Conservation (phyloP, 2,113 vertebrate genomes). For the Sakesphorus luctuosus region DNA sequence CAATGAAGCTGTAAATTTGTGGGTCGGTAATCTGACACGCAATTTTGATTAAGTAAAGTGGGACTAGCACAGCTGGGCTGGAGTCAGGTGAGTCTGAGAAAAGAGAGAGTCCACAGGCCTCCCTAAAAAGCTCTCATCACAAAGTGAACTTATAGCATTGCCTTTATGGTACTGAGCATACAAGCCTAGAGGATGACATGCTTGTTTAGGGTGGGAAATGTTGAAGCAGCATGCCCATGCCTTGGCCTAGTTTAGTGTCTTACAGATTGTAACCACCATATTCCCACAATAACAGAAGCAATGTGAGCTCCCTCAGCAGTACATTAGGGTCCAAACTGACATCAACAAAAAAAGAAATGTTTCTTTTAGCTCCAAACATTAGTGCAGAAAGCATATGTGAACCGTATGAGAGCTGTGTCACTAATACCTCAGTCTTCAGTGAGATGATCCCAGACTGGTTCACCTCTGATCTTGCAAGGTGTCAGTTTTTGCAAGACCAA, state of each 20-base stretch:
- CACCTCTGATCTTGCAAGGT: background rate
- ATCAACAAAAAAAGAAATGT: background rate
- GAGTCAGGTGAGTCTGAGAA: background rate
- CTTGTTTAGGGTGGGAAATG: background rate
- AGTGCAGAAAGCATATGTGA: background rate
- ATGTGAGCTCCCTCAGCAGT: background rate
- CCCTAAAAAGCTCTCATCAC: background rate
- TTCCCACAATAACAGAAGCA: background rate
- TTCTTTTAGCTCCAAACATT: background rate
- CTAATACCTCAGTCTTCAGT: background rate
- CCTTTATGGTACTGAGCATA: background rate
- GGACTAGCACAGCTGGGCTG: background rate
- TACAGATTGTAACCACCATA: background rate
- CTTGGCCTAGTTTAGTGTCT: background rate
- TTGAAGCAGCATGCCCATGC: background rate
- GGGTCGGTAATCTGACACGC: background rate
- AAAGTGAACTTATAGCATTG: background rate
- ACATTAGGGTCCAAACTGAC: background rate
- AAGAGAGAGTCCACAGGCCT: background rate
- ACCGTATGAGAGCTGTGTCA: background rate
- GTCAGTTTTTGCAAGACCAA: background rate
- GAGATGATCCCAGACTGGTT: background rate
- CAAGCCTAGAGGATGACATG: background rate
- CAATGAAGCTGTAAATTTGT: slow-evolving; percentile 5
- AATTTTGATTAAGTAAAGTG: background rate